Conservation (phyloP, 2,113 vertebrate species). For the Chauna torquata region DNA sequence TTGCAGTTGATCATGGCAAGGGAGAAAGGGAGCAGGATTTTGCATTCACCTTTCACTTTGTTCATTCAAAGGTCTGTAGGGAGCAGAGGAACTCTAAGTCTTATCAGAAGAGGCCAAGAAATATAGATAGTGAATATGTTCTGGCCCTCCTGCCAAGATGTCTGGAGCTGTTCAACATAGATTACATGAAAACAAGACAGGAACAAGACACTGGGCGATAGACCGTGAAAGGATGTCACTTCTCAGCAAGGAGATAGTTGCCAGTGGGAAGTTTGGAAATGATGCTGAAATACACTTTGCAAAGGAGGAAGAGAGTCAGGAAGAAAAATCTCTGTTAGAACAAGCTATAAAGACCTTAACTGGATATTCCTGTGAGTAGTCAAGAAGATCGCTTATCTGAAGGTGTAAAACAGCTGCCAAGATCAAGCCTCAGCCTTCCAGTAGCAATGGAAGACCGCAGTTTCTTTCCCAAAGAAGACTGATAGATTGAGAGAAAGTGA, state of each 20-base stretch:
- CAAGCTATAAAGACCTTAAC: background rate
- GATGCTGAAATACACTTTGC: background rate
- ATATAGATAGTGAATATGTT: background rate
- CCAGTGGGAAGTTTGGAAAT: slow-evolving; percentile 3
- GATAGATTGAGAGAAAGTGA: background rate
- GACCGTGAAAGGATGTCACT: slow-evolving; percentile 45
- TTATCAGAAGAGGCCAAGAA: slow-evolving; percentile 11
- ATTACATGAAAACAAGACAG: slow-evolving; percentile 53
- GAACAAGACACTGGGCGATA: slow-evolving; percentile 4
- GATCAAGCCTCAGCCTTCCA: background rate
- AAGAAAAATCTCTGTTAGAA: background rate
- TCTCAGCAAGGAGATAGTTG: background rate
- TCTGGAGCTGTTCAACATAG: slow-evolving; percentile 16
- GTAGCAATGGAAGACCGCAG: background rate
- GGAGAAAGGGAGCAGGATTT: background rate
- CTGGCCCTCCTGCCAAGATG: slow-evolving; percentile 16
- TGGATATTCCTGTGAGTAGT: background rate
- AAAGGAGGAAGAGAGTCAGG: background rate
- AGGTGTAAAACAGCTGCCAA: background rate
- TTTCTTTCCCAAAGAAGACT: background rate
- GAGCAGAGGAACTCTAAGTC: background rate
- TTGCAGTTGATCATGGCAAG: background rate
- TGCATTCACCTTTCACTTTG: background rate
- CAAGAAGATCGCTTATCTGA: background rate
- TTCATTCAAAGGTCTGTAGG: rapidly evolving